Conservation (phyloP, 35 echinoderm and acorn worm genomes). For the Hemicentrotus pulcherrimus region DNA sequence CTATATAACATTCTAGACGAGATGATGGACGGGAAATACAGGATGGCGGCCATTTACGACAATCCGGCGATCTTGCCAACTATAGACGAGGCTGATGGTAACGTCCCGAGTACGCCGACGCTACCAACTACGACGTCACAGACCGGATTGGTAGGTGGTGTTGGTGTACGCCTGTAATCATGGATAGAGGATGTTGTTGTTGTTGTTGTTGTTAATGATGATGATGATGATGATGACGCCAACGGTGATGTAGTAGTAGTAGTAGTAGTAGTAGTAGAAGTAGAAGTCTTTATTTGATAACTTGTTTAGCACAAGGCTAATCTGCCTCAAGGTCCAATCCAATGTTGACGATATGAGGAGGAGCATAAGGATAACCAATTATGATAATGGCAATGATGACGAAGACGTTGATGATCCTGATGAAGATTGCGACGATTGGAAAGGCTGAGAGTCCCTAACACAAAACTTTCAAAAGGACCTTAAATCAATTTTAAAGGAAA, state of each 20-base stretch:
- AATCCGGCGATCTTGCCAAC: not conserved
- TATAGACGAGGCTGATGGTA: not conserved
- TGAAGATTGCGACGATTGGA: no score
- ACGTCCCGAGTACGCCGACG: not conserved
- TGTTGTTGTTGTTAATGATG: not conserved
- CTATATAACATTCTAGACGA: constrained; percentile 74
- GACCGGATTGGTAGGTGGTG: not conserved
- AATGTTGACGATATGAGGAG: not conserved
- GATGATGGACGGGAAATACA: constrained; percentile 66
- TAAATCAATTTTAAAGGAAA: no score
- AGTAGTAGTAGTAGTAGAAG: no score
- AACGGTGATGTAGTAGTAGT: not conserved
- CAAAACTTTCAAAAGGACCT: no score
- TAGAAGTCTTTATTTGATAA: no score
- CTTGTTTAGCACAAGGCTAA: no score
- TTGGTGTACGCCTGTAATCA: not conserved
- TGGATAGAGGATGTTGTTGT: not conserved
- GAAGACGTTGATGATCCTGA: no score
- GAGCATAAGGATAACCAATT: not conserved
- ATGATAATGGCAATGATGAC: not conserved
- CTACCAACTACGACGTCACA: constrained; percentile 14
- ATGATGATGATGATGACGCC: not conserved
- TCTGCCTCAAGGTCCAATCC: no score
- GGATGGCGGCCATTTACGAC: constrained; percentile 66
- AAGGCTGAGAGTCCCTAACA: no score